Evolutionary conservation across 1,140 invertebrate genomes (phyloP), one percentile per base, ranked within the genome.

Genomic region (Dufourea novaeangliae): DNA sequence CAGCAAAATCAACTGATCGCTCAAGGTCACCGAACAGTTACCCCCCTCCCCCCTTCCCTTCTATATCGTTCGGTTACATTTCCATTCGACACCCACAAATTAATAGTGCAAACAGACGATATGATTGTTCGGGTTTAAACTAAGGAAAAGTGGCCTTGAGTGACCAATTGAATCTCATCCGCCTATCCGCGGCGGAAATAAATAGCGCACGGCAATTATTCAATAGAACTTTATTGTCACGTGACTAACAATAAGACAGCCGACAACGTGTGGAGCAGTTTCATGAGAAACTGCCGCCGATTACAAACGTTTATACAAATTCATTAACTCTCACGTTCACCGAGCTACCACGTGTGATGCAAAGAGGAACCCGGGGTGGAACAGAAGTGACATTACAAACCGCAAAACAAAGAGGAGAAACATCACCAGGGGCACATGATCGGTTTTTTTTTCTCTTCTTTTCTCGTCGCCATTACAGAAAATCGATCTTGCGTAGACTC

Each of bases 261-360:
- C 84, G 78, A 73, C 64, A 81, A 78, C 84, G 57, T 80, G 56
- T 80, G 56, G 63, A 50, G 78, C 72, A 80, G 54, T 61, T 76
- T 78, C 67, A 81, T 44, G 50, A 80, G 73, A 83, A 54, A 86
- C n/a, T n/a, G 72, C 74, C 73, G 69, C 76, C 57, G 70, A 83
- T 88, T 87, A 88, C 81, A 87, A 89, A 88, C 29, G 61, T 86
- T 86, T 86, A 78, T 86, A 88, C 76, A 88, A 88, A 87, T 83
- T 83, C 32, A 80, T 70, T 80, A 27, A 20, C 20, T 63, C 41
- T 70, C 37, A 20, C 14, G 20, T 71, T 72, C 68, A 59, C 27
- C 59, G 32, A 72, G 41, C 52, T 63, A 57, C 62, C 0, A 7
- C 46, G 61, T 46, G 25, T 78, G 67, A 63, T 68, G 62, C 17